These are phyloP conservation scores for Heliothis peltigera DNA, from an alignment of 2,888 invertebrate species.

Conservation along the genomic window DNA sequence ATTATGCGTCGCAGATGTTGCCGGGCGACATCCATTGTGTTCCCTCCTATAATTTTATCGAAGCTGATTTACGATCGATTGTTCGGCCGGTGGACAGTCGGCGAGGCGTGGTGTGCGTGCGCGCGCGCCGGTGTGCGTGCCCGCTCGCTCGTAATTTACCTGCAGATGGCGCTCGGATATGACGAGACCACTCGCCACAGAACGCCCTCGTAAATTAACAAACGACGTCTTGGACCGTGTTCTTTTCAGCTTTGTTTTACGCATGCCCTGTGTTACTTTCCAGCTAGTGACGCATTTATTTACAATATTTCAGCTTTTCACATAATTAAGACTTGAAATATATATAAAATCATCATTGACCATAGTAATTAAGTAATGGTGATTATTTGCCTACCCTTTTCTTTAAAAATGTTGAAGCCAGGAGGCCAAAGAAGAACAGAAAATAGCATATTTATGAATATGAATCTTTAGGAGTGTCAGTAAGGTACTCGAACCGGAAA, in stretches of 20 bases:
- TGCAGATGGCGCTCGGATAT: conserved; percentile 85
- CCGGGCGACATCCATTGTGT: conserved; percentile 85
- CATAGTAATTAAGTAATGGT: not conserved
- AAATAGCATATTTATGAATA: too few relatives aligned
- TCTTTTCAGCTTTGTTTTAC: conserved; percentile 80
- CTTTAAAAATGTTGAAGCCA: too few relatives aligned
- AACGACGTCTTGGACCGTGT: conserved; percentile 79
- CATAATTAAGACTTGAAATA: conserved; percentile 16
- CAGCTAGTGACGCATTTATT: conserved; percentile 52
- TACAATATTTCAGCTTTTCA: conserved; percentile 39
- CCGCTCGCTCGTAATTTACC: conserved; percentile 75
- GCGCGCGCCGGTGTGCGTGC: conserved; percentile 82
- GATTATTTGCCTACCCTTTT: too few relatives aligned
- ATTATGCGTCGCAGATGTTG: conserved; percentile 82
- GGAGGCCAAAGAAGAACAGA: too few relatives aligned
- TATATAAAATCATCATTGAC: conserved; percentile 13
- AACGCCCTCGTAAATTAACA: conserved; percentile 87
- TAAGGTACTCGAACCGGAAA: too few relatives aligned
- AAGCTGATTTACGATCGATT: conserved; percentile 90
- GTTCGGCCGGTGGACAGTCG: conserved; percentile 87
- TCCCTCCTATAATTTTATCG: conserved; percentile 90
- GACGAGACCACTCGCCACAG: conserved; percentile 77
- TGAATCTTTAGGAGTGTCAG: too few relatives aligned
- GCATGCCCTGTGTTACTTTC: conserved; percentile 71
- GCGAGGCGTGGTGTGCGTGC: conserved; percentile 81